Base-by-base conservation (phyloP, 2,888 invertebrate genomes). In the Salpingus planirostris region DNA sequence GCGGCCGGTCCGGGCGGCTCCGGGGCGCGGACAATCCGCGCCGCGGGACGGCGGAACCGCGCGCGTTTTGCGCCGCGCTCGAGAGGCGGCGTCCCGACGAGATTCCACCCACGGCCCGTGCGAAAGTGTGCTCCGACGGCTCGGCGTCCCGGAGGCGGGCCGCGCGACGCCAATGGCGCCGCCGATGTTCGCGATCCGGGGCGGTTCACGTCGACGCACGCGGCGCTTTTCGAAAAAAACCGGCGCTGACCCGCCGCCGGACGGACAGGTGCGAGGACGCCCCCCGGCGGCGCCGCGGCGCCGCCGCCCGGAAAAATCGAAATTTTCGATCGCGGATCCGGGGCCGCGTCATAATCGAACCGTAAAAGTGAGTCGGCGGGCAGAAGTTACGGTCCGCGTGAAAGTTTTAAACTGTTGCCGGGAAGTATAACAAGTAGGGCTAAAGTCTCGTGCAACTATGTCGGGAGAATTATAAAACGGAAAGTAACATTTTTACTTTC, bases 151-250 rank as follows among this genome's bases (percentile, higher is more conserved):
- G 58, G 49, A 58, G 60, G 60, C 60, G 62, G 59, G 54, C 50
- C 59, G 43, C 46, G 44, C 54, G 60, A 62, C 62, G 61, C 62
- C 62, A 62, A 62, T 62, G 55, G 55, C 59, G 57, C 55, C 46
- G 42, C 44, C 47, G 57, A 44, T 44, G 44, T 44, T 46, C 39
- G 43, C 36, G 46, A 50, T 53, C 53, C 52, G 49, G 62, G 60
- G 58, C 59, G 60, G 51, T 52, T 47, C 58, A 53, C 51, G 55
- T 55, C 56, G 56, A 55, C 58, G 59, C 59, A 56, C 49, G 54
- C 56, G 57, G 50, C 50, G 52, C 48, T 52, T 43, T 43, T 43
- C 35, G 40, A 47, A 56, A 55, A 55, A 54, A 48, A 47, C 34
- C 35, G 43, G 33, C 43, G 44, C 49, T 50, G 50, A 51, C 52